Conservation (phyloP, 2,113 vertebrate genomes). For the Cinclus mexicanus region DNA sequence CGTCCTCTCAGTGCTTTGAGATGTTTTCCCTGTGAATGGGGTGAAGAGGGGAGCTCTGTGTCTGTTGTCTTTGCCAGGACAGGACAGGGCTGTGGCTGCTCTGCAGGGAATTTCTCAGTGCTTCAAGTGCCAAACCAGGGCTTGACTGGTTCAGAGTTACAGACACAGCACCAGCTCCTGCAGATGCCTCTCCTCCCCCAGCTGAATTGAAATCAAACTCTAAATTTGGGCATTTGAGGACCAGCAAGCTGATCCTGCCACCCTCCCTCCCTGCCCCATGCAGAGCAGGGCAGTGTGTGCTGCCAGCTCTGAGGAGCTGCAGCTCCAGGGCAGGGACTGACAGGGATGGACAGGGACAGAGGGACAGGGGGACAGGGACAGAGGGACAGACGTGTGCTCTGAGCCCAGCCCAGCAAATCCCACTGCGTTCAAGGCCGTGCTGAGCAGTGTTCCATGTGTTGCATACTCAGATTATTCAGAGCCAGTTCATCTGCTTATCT, state of each 20-base stretch:
- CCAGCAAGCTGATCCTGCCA: neutral
- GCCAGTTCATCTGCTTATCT: constrained; percentile 22
- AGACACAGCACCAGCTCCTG: neutral
- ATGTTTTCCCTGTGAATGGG: fast-evolving
- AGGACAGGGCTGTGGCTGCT: neutral
- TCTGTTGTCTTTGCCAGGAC: neutral
- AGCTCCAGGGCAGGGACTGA: neutral
- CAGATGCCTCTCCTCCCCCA: neutral
- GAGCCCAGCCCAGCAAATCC: neutral
- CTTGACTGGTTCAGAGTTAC: neutral
- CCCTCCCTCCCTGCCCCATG: neutral
- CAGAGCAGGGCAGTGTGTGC: neutral
- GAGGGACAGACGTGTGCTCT: neutral
- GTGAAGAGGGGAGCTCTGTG: neutral
- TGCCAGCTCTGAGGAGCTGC: neutral
- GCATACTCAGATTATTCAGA: neutral
- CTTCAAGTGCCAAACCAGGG: no score
- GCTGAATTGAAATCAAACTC: neutral
- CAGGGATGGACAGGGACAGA: neutral
- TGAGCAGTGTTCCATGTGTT: neutral
- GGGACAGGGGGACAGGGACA: neutral
- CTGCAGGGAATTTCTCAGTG: neutral
- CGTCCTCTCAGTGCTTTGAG: fast-evolving
- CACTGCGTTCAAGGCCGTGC: neutral
- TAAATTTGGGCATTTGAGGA: neutral